Percentiles rank a stretch among this genome's conserved stretches.
These are phyloP conservation scores for Phalacrocorax carbo DNA, from an alignment of 2,113 vertebrate genomes.

Conservation along the genomic window DNA sequence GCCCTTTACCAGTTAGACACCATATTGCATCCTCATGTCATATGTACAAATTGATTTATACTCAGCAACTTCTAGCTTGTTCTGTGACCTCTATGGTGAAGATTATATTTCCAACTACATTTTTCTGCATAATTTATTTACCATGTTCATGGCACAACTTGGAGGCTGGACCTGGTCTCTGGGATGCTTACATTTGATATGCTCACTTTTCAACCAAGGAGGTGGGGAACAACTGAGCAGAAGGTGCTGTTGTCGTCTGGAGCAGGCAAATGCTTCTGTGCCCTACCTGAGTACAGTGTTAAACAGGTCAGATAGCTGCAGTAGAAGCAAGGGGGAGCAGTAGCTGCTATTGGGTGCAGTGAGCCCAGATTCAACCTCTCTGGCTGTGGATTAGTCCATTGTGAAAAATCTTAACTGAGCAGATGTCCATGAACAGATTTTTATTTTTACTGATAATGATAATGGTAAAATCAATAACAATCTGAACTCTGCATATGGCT, in stretches of 20 bases:
- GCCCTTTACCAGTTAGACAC: background rate
- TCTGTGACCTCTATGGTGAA: background rate
- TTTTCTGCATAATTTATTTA: background rate
- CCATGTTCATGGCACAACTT: accelerated
- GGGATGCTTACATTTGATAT: background rate
- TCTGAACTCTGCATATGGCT: background rate
- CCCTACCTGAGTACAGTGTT: background rate
- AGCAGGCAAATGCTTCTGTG: background rate
- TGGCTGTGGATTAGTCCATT: background rate
- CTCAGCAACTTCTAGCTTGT: background rate
- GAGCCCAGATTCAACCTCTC: background rate
- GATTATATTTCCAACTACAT: background rate
- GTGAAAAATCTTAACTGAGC: background rate
- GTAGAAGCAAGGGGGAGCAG: background rate
- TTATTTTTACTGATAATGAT: background rate
- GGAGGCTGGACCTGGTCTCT: background rate
- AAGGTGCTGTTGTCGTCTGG: background rate
- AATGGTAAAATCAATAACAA: background rate
- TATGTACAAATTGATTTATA: background rate
- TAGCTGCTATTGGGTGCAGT: background rate
- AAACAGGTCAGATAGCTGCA: background rate
- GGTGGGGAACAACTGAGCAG: accelerated
- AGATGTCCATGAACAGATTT: background rate
- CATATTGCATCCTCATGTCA: background rate
- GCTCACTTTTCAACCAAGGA: background rate